Conservation (phyloP, 2,797 vertebrate genomes). For the Hypotaenidia philippensis region DNA sequence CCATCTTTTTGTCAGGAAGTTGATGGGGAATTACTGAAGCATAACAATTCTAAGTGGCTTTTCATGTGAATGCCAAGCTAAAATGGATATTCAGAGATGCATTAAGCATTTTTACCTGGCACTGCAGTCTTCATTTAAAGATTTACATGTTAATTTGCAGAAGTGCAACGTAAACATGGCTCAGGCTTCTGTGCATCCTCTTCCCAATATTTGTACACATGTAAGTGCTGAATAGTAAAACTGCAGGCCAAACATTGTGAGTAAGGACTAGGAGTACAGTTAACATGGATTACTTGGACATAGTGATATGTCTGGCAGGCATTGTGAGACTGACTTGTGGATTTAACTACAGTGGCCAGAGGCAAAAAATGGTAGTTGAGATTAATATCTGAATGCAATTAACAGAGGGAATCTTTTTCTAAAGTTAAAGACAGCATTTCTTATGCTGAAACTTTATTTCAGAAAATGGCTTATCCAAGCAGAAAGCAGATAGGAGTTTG, state of each 20-base stretch:
- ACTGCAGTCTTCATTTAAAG: slow-evolving; percentile 38
- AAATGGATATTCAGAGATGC: slow-evolving; percentile 69
- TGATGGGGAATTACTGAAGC: slow-evolving; percentile 66
- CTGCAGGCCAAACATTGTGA: not conserved
- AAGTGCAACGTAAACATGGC: slow-evolving; percentile 24
- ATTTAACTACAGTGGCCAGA: not conserved
- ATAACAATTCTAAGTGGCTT: slow-evolving; percentile 64
- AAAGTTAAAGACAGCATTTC: not conserved
- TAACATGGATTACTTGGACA: not conserved
- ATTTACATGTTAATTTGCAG: slow-evolving; percentile 49
- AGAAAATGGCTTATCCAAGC: not conserved
- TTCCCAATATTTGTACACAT: not conserved
- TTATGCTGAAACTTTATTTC: not conserved
- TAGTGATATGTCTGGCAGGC: not conserved
- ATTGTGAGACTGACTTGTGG: not conserved
- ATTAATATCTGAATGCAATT: not conserved
- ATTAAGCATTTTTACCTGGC: slow-evolving; percentile 59
- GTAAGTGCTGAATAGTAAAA: not conserved
- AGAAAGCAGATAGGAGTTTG: not conserved
- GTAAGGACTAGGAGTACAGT: not conserved
- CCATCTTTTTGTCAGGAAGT: slow-evolving; percentile 69
- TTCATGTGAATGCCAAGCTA: slow-evolving; percentile 59
- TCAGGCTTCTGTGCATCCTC: not conserved
- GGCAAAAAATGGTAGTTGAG: not conserved
- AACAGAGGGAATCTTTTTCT: not conserved